Conservation (phyloP, 1,140 invertebrate genomes). For the Samia ricini region DNA sequence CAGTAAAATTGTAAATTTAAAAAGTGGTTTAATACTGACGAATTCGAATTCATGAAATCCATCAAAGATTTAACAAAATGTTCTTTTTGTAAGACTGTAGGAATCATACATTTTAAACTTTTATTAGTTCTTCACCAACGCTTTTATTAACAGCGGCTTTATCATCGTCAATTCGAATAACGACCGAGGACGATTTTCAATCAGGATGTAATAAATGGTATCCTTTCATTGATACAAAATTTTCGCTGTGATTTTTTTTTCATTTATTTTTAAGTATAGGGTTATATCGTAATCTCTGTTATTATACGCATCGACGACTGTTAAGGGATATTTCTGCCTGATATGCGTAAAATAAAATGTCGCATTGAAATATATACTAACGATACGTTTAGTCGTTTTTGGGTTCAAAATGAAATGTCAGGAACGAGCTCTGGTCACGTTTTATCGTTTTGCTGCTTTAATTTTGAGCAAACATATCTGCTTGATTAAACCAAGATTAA, state of each 20-base stretch:
- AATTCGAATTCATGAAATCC: too few relatives aligned
- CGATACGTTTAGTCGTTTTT: slow-evolving; percentile 22
- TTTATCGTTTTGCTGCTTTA: slow-evolving; percentile 15
- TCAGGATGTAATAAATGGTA: not conserved
- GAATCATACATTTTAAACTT: not conserved
- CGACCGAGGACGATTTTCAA: not conserved
- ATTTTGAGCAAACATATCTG: not conserved
- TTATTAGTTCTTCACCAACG: not conserved
- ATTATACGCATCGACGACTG: not conserved
- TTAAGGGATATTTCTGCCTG: slow-evolving; percentile 2
- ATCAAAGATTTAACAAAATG: not conserved
- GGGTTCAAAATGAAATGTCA: slow-evolving; percentile 29
- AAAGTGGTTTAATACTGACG: too few relatives aligned
- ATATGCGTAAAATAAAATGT: slow-evolving; percentile 24
- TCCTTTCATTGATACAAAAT: not conserved
- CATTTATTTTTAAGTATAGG: not conserved
- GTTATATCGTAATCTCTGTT: not conserved
- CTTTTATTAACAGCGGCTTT: not conserved
- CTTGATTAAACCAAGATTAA: not conserved
- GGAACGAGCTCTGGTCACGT: slow-evolving; percentile 15
- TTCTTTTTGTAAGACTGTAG: not conserved
- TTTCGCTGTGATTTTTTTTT: not conserved
- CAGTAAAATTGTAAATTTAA: too few relatives aligned
- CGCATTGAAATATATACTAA: slow-evolving; percentile 1
- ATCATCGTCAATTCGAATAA: not conserved